Conservation (phyloP, 1,140 invertebrate species). For the Forficula auricularia region DNA sequence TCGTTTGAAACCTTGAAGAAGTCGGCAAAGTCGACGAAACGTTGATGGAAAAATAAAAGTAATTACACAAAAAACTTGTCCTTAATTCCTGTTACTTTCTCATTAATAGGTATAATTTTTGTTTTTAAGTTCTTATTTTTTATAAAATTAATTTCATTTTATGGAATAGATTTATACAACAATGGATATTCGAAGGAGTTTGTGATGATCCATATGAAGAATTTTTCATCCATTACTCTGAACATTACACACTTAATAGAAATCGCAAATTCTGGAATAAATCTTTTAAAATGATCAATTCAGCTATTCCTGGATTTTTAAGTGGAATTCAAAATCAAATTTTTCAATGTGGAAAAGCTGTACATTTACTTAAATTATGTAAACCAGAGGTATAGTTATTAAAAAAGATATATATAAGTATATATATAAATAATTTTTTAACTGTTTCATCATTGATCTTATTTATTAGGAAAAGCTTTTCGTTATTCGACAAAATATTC, state of each 20-base stretch:
- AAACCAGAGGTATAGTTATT: slow-evolving; percentile 34
- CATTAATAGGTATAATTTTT: no score
- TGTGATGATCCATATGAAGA: slow-evolving; percentile 36
- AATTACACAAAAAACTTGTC: no score
- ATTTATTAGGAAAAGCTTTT: slow-evolving; percentile 1
- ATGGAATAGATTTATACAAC: slow-evolving; percentile 33
- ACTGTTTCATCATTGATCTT: slow-evolving; percentile 5
- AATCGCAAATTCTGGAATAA: slow-evolving; percentile 41
- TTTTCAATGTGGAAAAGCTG: slow-evolving; percentile 38
- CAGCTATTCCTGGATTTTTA: slow-evolving; percentile 36
- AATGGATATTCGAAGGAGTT: slow-evolving; percentile 42
- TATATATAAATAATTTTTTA: background rate
- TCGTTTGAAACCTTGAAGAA: no score
- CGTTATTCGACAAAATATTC: no score
- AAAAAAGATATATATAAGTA: background rate
- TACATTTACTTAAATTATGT: slow-evolving; percentile 37
- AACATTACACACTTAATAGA: slow-evolving; percentile 30
- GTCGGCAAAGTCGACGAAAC: no score
- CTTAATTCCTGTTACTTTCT: no score
- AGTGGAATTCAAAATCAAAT: slow-evolving; percentile 32
- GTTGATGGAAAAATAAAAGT: no score
- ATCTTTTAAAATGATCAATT: slow-evolving; percentile 32
- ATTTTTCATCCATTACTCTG: slow-evolving; percentile 38
- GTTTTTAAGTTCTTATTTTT: no score
- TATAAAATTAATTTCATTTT: no score